Percentiles rank a stretch among this genome's conserved stretches.
These are phyloP conservation scores for Pseudomyrmex flavicornis DNA, from an alignment of 1,140 invertebrate genomes.

Conservation along the genomic window DNA sequence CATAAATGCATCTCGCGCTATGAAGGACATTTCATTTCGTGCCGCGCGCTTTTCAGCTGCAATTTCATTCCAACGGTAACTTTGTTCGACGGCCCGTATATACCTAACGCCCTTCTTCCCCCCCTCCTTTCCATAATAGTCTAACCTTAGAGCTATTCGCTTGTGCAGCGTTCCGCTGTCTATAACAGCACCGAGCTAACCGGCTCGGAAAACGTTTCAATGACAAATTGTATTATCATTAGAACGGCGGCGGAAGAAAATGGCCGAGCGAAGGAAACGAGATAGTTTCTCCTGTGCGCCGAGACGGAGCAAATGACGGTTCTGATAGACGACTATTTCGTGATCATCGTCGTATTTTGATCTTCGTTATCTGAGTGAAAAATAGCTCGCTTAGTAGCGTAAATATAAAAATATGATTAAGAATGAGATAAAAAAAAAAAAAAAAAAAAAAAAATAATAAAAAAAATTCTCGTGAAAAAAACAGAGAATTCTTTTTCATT, in stretches of 20 bases:
- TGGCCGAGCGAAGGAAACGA: neutral
- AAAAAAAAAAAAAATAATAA: too few species aligned
- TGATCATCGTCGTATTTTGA: slow-evolving; percentile 27
- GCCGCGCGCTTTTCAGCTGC: slow-evolving; percentile 43
- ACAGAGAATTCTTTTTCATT: neutral
- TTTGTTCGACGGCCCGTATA: slow-evolving; percentile 47
- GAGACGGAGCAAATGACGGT: neutral
- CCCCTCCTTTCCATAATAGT: slow-evolving; percentile 43
- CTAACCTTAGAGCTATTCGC: slow-evolving; percentile 41
- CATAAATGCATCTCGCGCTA: slow-evolving; percentile 52
- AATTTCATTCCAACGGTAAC: slow-evolving; percentile 56
- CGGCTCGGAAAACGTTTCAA: slow-evolving; percentile 50
- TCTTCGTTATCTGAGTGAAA: slow-evolving; percentile 18
- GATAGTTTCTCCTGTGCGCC: neutral
- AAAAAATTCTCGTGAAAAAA: neutral
- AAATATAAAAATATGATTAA: slow-evolving; percentile 10
- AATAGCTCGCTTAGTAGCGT: neutral
- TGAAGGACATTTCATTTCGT: slow-evolving; percentile 52
- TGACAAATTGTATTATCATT: slow-evolving; percentile 62
- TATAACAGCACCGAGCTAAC: slow-evolving; percentile 36
- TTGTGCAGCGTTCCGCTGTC: slow-evolving; percentile 29
- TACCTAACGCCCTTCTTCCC: slow-evolving; percentile 14
- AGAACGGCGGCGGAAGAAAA: slow-evolving; percentile 24
- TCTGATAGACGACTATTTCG: neutral
- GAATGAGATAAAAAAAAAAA: slow-evolving; percentile 4